phyloP scores from a whole-genome alignment of 1,140 invertebrate species.

The Mycetomoellerius zeteki region DNA sequence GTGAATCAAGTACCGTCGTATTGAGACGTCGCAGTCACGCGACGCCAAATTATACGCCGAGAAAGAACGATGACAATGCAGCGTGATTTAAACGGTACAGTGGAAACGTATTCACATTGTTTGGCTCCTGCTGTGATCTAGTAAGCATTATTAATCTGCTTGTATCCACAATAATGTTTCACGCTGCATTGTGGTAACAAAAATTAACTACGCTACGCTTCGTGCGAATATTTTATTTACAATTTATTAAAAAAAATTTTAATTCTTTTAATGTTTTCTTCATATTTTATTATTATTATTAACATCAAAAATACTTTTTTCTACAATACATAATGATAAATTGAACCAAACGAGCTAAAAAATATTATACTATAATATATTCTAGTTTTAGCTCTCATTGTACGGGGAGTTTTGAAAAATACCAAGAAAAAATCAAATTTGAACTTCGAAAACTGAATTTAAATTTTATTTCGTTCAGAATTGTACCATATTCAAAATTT shows the following conservation, averaged over 20 bases:
- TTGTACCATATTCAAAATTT: no score
- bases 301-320: not conserved
- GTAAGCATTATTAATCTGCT: constrained; percentile 31
- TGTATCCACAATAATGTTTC: constrained; percentile 10
- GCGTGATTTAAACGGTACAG: constrained; percentile 30
- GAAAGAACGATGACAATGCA: constrained; percentile 42
- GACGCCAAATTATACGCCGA: constrained; percentile 31
- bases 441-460: no score
- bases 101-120: constrained; percentile 15
- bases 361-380: no score
- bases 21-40: constrained; percentile 38
- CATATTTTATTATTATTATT: not conserved
- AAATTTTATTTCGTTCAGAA: no score
- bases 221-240: not conserved
- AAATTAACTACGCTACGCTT: not conserved
- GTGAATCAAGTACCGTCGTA: constrained; percentile 29
- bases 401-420: no score
- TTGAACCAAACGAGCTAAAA: not conserved
- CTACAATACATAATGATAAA: not conserved
- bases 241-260: not conserved
- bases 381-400: no score
- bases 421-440: no score
- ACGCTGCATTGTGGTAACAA: constrained; percentile 8
- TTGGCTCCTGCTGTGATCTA: constrained; percentile 18
- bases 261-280: not conserved